A percentile compares a stretch with the other conserved stretches of the same genome.
phyloP scores from a whole-genome alignment of 1,140 invertebrate genomes.

The Antheraea pernyi region DNA sequence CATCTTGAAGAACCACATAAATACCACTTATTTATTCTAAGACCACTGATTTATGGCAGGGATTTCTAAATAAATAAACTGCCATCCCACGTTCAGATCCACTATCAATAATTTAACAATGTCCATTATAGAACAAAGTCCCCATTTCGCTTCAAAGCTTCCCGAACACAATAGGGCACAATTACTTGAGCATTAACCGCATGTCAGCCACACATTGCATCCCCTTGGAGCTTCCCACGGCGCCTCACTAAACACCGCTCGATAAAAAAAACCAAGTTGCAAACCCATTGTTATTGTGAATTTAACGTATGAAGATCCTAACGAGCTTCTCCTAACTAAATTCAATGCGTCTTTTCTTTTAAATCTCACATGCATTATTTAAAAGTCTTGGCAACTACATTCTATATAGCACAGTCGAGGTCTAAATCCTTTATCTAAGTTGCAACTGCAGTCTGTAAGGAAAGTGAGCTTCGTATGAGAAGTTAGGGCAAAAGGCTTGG shows the following conservation, averaged over 20 bases:
- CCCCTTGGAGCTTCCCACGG: background rate
- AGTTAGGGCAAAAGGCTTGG: background rate
- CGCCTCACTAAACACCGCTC: background rate
- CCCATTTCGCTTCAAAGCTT: background rate
- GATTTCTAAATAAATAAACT: no score
- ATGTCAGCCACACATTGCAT: slow-evolving; percentile 6
- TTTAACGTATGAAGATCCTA: slow-evolving; percentile 6
- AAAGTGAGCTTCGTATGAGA: background rate
- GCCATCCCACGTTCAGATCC: no score
- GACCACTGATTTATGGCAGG: no score
- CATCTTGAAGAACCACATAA: no score
- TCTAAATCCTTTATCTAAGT: background rate
- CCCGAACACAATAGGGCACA: slow-evolving; percentile 9
- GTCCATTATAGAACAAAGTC: background rate
- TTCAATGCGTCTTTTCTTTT: no score
- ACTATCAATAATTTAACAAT: no score
- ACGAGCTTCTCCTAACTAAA: background rate
- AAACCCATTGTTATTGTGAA: slow-evolving; percentile 10
- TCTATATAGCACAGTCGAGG: no score
- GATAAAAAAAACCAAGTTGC: background rate
- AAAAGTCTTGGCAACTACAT: background rate
- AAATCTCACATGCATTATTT: background rate
- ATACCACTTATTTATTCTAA: no score
- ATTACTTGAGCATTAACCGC: slow-evolving; percentile 7
- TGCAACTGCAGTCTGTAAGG: background rate